Evolutionary conservation across 2,797 vertebrate species (phyloP), one percentile per base, ranked within the genome.

Genomic region (Ibycter americanus): DNA sequence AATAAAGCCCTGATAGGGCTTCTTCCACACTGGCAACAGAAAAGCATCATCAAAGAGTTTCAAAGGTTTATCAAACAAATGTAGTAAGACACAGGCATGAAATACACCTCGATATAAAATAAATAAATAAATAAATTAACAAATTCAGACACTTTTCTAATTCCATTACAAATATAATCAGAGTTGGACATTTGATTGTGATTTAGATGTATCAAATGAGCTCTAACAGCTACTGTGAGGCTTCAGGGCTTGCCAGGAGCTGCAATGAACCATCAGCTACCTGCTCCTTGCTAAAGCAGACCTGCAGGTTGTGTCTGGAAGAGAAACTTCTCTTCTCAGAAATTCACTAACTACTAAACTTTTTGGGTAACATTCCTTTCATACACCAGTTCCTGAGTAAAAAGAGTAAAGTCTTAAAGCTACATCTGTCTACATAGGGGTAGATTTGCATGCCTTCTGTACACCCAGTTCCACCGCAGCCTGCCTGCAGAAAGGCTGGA

Each of bases 391-490:
- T 67, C 27, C 40, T 47, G 31, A 86, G 47, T 34, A 70, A 70
- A 27, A 8, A 58, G 5, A 36, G 5, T 31, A 20, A 82, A 73
- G 34, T 47, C 23, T 77, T 11, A 77, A 83, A 88, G 34, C 32
- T 76, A 32, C 16, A 62, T 2, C 34, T 51, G 23, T 8, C 52
- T 55, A 49, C 42, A 3, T 0, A 65, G 6, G 3, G 13, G 4
- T 14, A 66, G 40, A 77, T 46, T 4, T 70, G 38, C 26, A 55
- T 31, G 16, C 11, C 4, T 61, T 72, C 63, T 49, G 26, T 47
- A 38, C 8, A 20, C 12, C 25, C 13, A 36, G 15, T 17, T 58
- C 26, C 0, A 0, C 18, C n/a, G 54, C 38, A 38, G 16, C 55
- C 11, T 52, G 13, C 20, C 29, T 32, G 29, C 40, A 54, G 40